Evolutionary conservation across 2,113 vertebrate genomes (phyloP), one percentile per base, ranked within the genome.

Genomic region (Hyla sarda): DNA sequence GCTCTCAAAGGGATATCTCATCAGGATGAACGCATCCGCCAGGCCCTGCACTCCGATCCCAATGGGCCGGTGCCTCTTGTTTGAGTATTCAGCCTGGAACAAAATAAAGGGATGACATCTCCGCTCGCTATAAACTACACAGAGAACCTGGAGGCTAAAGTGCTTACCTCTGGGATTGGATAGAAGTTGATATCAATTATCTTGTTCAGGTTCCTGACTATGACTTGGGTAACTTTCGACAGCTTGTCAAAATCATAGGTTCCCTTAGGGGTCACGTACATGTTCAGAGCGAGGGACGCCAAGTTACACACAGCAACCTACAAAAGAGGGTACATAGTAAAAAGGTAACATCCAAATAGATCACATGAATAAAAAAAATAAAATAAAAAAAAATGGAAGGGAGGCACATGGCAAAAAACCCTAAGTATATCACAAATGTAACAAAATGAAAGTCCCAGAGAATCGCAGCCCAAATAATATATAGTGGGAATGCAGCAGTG

Each of bases 161-260:
- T 25, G 5, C 91, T 48, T 88, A 99, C 98, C 97, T 99, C 97
- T 30, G 93, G 93, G 28, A 99, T 89, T 0, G 98, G 98, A 87
- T 99, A 99, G 89, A 95, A 99, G 90, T 99, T 99, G 90, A 99
- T 96, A n/a, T 99, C 96, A 14, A 99, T 99, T 88, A 99, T 98
- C 90, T 99, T 99, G 91, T 99, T 99, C 72, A 99, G 93, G 91
- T 99, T 99, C 65, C 93, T 91, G 52, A 99, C 97, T 0, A 98
- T 95, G 73, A 99, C 98, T 89, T 96, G 96, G 19, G 98, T 98
- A 88, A 99, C 98, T 0, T 95, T 93, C 0, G 95, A 94, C 56
- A 99, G 92, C 87, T 96, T 98, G 88, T 94, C 86, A 92, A 99
- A 99, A 82, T 99, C 96, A 0, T 94, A 99, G 0, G 91, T 97